Conservation (phyloP, 2,888 invertebrate species). For the Fissipunctia ypsillon region DNA sequence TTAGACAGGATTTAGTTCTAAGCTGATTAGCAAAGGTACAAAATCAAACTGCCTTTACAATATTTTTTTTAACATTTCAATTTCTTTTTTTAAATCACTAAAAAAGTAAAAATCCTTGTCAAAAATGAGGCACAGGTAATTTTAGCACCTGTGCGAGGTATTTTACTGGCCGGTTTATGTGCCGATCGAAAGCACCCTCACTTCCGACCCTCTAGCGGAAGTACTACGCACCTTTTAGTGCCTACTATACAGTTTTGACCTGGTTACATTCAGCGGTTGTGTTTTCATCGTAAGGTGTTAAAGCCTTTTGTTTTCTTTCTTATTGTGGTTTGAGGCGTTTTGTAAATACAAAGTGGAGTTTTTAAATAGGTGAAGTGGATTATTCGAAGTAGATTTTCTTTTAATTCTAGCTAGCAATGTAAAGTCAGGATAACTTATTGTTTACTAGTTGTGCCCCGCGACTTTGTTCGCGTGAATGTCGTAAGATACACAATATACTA, state of each 20-base stretch:
- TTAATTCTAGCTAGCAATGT: background rate
- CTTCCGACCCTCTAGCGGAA: slow-evolving; percentile 75
- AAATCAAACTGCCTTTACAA: background rate
- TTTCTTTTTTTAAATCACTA: background rate
- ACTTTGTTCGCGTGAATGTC: too few relatives aligned
- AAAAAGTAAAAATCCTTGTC: slow-evolving; percentile 16
- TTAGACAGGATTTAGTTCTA: background rate
- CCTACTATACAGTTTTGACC: slow-evolving; percentile 61
- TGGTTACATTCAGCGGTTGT: slow-evolving; percentile 58
- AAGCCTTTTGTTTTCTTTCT: slow-evolving; percentile 57
- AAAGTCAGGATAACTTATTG: too few relatives aligned
- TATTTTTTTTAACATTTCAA: background rate
- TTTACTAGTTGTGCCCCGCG: too few relatives aligned
- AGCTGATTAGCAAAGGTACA: background rate
- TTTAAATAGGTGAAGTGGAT: slow-evolving; percentile 4
- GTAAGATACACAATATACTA: too few relatives aligned
- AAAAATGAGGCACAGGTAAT: slow-evolving; percentile 32
- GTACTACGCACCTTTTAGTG: slow-evolving; percentile 80
- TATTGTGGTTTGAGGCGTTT: slow-evolving; percentile 22
- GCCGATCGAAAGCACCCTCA: slow-evolving; percentile 63
- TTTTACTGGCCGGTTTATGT: slow-evolving; percentile 63
- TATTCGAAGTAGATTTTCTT: background rate
- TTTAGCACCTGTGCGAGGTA: slow-evolving; percentile 57
- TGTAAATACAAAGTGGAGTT: slow-evolving; percentile 8
- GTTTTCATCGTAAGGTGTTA: slow-evolving; percentile 51